A percentile compares a stretch with the other conserved stretches of the same genome.
Conservation (phyloP, 1,140 invertebrate genomes). For the Oscheius sp. region DNA sequence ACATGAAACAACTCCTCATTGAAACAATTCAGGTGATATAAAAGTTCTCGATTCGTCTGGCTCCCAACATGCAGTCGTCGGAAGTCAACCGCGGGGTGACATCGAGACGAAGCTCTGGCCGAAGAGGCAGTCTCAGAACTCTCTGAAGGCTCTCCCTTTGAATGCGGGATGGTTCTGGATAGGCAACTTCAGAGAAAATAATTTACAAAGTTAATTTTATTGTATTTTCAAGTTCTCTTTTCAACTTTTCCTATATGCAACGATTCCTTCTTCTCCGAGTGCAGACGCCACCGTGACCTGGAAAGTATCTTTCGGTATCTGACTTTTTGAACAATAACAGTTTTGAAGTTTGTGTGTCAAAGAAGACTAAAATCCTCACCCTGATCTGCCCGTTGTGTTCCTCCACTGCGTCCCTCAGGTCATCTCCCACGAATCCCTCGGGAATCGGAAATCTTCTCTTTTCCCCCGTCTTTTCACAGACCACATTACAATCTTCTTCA, state of each 20-base stretch:
- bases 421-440: neutral
- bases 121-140: constrained; percentile 36
- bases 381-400: neutral
- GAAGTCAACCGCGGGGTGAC: constrained; percentile 57
- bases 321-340: neutral
- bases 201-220: no score
- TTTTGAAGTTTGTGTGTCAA: neutral
- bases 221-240: no score
- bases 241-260: neutral
- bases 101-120: constrained; percentile 20
- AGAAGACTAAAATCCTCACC: neutral
- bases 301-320: neutral
- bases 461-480: neutral
- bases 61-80: constrained; percentile 78
- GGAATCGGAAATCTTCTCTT: neutral
- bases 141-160: constrained; percentile 63
- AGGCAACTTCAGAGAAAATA: constrained; percentile 82
- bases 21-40: no score
- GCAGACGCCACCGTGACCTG: neutral
- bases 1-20: no score
- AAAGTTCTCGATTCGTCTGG: constrained; percentile 91
- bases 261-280: neutral
- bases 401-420: neutral
- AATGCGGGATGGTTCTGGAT: constrained; percentile 86
- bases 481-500: neutral